Conservation (phyloP, 2,888 invertebrate genomes). For the Lepidocyrtoides sp. region DNA sequence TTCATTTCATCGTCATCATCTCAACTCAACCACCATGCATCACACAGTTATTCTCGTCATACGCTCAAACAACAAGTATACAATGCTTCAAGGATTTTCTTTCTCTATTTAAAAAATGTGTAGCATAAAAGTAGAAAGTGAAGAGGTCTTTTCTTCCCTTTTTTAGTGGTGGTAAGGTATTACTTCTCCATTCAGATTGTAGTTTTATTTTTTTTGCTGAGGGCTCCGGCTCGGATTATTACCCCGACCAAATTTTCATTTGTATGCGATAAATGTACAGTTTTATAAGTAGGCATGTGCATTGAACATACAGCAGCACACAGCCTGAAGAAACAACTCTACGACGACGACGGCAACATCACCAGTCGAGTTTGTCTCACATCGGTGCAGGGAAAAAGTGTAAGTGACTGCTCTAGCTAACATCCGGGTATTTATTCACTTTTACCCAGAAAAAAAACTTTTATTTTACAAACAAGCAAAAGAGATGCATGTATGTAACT, state of each 20-base stretch:
- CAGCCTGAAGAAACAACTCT: slow-evolving; percentile 47
- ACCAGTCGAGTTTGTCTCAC: slow-evolving; percentile 1
- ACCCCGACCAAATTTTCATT: slow-evolving; percentile 50
- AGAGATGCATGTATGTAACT: slow-evolving; percentile 21
- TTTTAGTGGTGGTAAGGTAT: slow-evolving; percentile 31
- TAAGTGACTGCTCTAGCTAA: slow-evolving; percentile 56
- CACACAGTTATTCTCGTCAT: background rate
- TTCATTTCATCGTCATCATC: slow-evolving; percentile 46
- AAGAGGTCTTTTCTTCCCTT: slow-evolving; percentile 68
- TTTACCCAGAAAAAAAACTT: slow-evolving; percentile 53
- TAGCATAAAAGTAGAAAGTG: slow-evolving; percentile 65
- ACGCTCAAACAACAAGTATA: background rate
- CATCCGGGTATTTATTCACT: slow-evolving; percentile 72
- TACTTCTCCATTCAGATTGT: slow-evolving; percentile 10
- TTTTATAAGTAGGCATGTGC: background rate
- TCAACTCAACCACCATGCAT: background rate
- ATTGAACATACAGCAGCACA: background rate
- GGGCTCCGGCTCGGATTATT: slow-evolving; percentile 3
- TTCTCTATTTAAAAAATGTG: slow-evolving; percentile 8
- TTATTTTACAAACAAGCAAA: slow-evolving; percentile 22
- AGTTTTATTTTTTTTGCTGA: slow-evolving; percentile 27
- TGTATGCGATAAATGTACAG: slow-evolving; percentile 64
- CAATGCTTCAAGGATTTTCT: background rate
- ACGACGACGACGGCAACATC: background rate
- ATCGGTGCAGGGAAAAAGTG: slow-evolving; percentile 26